A percentile compares a stretch with the other conserved stretches of the same genome.
Evolutionary conservation across 2,797 vertebrate genomes (phyloP).

Genomic region (Sorex maritimensis): DNA sequence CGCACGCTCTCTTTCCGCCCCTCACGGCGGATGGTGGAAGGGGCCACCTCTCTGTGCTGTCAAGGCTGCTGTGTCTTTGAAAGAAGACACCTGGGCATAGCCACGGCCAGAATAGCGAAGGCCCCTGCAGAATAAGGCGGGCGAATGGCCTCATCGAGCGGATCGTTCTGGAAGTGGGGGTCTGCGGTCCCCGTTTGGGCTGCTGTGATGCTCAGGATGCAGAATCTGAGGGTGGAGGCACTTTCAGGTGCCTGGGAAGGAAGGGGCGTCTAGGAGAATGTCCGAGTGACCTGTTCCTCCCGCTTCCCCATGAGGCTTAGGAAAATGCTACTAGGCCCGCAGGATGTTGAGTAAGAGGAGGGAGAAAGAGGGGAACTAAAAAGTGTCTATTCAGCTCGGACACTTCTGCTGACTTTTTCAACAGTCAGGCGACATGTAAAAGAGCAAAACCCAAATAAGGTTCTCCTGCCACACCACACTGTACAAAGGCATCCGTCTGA

Average conservation of each 20-base stretch:
- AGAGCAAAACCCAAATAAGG: not conserved
- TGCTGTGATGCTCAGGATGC: not conserved
- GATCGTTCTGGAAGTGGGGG: not conserved
- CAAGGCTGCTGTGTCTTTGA: conserved; percentile 4
- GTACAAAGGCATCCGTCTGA: too few relatives aligned
- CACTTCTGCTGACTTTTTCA: conserved; percentile 84
- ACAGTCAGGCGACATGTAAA: conserved; percentile 72
- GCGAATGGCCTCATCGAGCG: not conserved
- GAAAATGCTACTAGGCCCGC: conserved; percentile 74
- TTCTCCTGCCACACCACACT: not conserved
- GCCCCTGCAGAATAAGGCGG: conserved; percentile 63
- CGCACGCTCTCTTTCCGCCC: too few relatives aligned
- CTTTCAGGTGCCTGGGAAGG: conserved; percentile 52
- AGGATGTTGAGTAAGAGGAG: conserved; percentile 90
- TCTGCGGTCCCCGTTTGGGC: not conserved
- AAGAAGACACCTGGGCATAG: conserved; percentile 45
- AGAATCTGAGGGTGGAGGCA: not conserved
- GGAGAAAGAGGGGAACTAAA: conserved; percentile 86
- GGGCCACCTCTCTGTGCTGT: conserved; percentile 3
- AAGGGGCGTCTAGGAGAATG: conserved; percentile 24
- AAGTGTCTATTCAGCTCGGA: conserved; percentile 77
- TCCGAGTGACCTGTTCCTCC: not conserved
- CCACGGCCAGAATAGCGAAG: conserved; percentile 79
- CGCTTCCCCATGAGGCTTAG: conserved; percentile 35
- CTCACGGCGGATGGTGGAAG: not conserved